A percentile compares a stretch with the other conserved stretches of the same genome.
These are phyloP conservation scores for Eupeodes corollae DNA, from an alignment of 1,140 invertebrate genomes.

Conservation along the genomic window DNA sequence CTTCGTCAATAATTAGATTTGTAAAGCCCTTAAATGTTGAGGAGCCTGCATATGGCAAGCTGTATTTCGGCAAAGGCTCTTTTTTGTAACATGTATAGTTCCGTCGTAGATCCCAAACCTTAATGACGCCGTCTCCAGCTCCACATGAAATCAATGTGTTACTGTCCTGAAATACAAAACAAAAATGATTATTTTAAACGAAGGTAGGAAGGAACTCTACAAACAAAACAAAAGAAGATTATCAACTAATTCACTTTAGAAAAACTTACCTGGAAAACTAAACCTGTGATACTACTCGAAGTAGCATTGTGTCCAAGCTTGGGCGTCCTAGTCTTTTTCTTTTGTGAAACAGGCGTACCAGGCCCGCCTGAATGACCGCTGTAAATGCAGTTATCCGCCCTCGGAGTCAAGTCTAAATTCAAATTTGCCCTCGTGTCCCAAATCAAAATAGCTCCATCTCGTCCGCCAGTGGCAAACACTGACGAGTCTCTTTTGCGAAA, in stretches of 20 bases:
- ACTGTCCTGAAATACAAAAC: slow-evolving; percentile 46
- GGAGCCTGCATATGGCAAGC: slow-evolving; percentile 56
- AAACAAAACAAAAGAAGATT: background rate
- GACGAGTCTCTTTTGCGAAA: slow-evolving; percentile 54
- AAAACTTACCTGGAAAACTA: slow-evolving; percentile 47
- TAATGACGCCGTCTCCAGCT: slow-evolving; percentile 70
- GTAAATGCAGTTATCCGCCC: slow-evolving; percentile 50
- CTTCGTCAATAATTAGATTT: slow-evolving; percentile 60
- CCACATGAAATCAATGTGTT: slow-evolving; percentile 66
- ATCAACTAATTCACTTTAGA: too few relatives aligned
- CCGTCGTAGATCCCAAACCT: slow-evolving; percentile 78
- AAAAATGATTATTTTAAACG: background rate
- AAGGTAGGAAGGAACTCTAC: background rate
- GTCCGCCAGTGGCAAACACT: slow-evolving; percentile 72
- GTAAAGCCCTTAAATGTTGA: slow-evolving; percentile 63
- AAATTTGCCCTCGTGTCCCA: slow-evolving; percentile 63
- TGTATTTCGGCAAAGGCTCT: slow-evolving; percentile 57
- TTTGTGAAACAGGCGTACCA: slow-evolving; percentile 41
- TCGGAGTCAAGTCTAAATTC: slow-evolving; percentile 36
- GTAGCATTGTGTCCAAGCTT: slow-evolving; percentile 23
- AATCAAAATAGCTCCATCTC: slow-evolving; percentile 72
- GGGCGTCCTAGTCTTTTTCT: slow-evolving; percentile 30
- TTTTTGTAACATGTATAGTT: slow-evolving; percentile 59
- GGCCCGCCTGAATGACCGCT: slow-evolving; percentile 46
- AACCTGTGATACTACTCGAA: slow-evolving; percentile 59